Percentiles rank a stretch among this genome's conserved stretches.
These are phyloP conservation scores for Notarius lentiginosus DNA, from an alignment of 2,113 vertebrate species.

Conservation along the genomic window DNA sequence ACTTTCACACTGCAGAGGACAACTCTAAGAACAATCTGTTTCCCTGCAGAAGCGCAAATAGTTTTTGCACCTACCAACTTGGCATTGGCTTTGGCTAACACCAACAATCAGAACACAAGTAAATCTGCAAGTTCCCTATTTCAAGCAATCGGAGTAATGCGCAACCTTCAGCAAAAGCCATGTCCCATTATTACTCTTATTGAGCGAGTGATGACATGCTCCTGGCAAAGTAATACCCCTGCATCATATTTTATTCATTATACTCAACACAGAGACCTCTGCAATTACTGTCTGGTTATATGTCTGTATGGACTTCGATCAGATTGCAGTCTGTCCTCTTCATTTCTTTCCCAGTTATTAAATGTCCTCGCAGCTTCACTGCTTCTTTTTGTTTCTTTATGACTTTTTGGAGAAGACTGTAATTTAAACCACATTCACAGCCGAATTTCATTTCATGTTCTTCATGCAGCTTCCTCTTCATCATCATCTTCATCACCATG, in stretches of 20 bases:
- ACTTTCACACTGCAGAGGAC: not conserved
- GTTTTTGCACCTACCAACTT: slow-evolving; percentile 18
- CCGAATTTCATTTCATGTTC: slow-evolving; percentile 34
- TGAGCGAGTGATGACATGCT: slow-evolving; percentile 56
- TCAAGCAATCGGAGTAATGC: slow-evolving; percentile 57
- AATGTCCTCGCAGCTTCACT: slow-evolving; percentile 5
- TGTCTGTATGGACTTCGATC: slow-evolving; percentile 58
- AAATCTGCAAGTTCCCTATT: slow-evolving; percentile 53
- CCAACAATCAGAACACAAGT: slow-evolving; percentile 44
- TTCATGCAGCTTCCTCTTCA: not conserved
- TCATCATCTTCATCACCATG: not conserved
- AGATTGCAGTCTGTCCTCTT: slow-evolving; percentile 17
- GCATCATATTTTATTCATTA: slow-evolving; percentile 74
- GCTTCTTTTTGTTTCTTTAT: not conserved
- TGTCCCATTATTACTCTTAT: slow-evolving; percentile 61
- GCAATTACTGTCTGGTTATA: slow-evolving; percentile 61
- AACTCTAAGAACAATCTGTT: not conserved
- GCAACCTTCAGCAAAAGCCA: slow-evolving; percentile 58
- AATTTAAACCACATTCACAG: slow-evolving; percentile 1
- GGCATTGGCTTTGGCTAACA: not conserved
- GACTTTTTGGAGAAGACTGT: not conserved
- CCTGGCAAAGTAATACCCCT: slow-evolving; percentile 62
- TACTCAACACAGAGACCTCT: slow-evolving; percentile 62
- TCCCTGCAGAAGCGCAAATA: slow-evolving; percentile 26
- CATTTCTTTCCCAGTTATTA: slow-evolving; percentile 23